phyloP scores from a whole-genome alignment of 2,888 invertebrate species.

The Argynnis bischoffii region DNA sequence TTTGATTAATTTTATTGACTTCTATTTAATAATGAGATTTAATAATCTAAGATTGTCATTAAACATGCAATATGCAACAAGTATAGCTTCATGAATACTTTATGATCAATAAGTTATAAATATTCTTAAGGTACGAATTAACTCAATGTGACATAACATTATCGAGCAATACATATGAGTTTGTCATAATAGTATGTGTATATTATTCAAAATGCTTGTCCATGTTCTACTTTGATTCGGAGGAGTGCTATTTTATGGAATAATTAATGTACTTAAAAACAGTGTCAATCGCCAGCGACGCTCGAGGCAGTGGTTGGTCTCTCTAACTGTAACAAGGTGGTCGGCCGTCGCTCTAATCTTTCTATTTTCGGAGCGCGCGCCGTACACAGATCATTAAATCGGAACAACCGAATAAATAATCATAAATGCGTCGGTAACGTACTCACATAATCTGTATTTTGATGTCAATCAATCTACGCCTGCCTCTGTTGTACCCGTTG shows the following conservation, averaged over 20 bases:
- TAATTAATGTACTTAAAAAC: conserved; percentile 32
- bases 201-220: conserved; percentile 11
- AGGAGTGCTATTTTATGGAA: conserved; percentile 25
- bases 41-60: background rate
- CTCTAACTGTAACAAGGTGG: conserved; percentile 63
- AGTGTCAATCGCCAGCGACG: conserved; percentile 35
- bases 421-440: conserved; percentile 50
- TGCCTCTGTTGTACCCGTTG: conserved; percentile 27
- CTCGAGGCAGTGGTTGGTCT: conserved; percentile 43
- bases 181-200: conserved; percentile 16
- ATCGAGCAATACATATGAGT: conserved; percentile 8
- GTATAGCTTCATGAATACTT: background rate
- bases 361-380: conserved; percentile 55
- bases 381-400: conserved; percentile 50
- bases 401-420: conserved; percentile 57
- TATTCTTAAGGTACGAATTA: conserved; percentile 4
- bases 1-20: too few relatives aligned
- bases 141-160: conserved; percentile 1
- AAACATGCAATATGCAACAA: background rate
- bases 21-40: background rate
- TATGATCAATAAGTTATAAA: conserved; percentile 1
- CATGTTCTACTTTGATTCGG: conserved; percentile 21
- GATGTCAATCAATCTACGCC: conserved; percentile 57
- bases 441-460: conserved; percentile 53
- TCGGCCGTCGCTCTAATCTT: conserved; percentile 55